These are phyloP conservation scores for Antrozous pallidus DNA, from an alignment of 2,797 vertebrate genomes.

Conservation along the genomic window DNA sequence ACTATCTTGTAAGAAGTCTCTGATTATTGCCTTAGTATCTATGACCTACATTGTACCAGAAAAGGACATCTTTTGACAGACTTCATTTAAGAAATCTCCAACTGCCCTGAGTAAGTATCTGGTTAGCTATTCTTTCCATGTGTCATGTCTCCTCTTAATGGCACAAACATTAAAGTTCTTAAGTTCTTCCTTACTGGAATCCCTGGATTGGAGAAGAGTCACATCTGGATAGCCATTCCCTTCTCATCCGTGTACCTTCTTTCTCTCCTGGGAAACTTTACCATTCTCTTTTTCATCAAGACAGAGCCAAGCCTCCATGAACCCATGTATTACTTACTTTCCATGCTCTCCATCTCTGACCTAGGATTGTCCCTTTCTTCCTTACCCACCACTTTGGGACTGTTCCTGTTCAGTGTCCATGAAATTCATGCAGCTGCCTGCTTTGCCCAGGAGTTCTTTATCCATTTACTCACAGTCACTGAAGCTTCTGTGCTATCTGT, in stretches of 20 bases:
- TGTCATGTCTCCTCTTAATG: background rate
- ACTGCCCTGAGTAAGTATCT: background rate
- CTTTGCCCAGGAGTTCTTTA: conserved; percentile 79
- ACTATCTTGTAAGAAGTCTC: background rate
- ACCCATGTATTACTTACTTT: conserved; percentile 9
- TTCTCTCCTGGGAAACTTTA: conserved; percentile 12
- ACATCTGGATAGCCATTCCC: conserved; percentile 45
- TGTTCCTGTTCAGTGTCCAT: background rate
- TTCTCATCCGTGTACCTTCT: conserved; percentile 12
- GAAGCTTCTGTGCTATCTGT: conserved; percentile 52
- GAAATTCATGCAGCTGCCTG: conserved; percentile 50
- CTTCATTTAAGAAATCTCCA: background rate
- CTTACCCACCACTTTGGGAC: background rate
- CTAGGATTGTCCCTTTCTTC: background rate
- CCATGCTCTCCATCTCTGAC: conserved; percentile 35
- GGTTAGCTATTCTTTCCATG: background rate
- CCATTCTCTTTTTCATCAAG: conserved; percentile 43
- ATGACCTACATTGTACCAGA: background rate
- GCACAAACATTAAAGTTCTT: background rate
- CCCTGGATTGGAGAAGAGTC: conserved; percentile 1
- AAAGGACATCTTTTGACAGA: background rate
- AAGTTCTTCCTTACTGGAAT: conserved; percentile 29
- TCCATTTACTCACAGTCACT: conserved; percentile 53
- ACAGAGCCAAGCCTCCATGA: conserved; percentile 20
- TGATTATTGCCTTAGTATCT: background rate